These are phyloP conservation scores for Volucella bombylans DNA, from an alignment of 2,888 invertebrate species.

Conservation along the genomic window DNA sequence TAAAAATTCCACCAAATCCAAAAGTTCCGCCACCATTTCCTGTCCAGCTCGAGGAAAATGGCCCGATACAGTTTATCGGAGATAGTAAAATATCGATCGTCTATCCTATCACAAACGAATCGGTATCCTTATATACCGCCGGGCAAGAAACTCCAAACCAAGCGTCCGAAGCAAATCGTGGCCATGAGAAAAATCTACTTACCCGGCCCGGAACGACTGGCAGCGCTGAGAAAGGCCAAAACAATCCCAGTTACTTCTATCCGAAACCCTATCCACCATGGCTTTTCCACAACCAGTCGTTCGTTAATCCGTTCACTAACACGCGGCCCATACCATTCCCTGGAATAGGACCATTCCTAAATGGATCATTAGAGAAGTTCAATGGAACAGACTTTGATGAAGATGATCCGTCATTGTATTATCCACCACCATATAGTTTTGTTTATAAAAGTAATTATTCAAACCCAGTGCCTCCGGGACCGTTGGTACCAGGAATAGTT, in stretches of 20 bases:
- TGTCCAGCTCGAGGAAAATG: conserved; percentile 92
- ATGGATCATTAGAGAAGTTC: conserved; percentile 80
- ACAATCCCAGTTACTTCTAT: conserved; percentile 83
- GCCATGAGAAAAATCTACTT: conserved; percentile 84
- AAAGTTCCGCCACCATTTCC: conserved; percentile 96
- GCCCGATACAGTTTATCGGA: conserved; percentile 93
- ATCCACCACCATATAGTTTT: conserved; percentile 95
- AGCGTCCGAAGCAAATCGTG: conserved; percentile 77
- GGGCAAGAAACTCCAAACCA: conserved; percentile 79
- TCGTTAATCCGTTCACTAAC: conserved; percentile 77
- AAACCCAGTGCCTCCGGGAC: conserved; percentile 90
- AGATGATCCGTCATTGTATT: conserved; percentile 95
- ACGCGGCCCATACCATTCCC: conserved; percentile 77
- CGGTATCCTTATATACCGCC: conserved; percentile 86
- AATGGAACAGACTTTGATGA: conserved; percentile 92
- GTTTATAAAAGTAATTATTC: conserved; percentile 91
- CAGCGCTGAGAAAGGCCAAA: conserved; percentile 74
- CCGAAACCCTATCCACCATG: conserved; percentile 86
- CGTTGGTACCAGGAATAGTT: conserved; percentile 93
- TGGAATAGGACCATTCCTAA: conserved; percentile 80
- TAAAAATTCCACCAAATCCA: conserved; percentile 91
- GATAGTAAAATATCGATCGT: conserved; percentile 86
- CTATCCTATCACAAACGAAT: conserved; percentile 85
- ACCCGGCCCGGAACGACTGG: conserved; percentile 84
- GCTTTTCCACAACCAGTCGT: conserved; percentile 80